Evolutionary conservation across 1,140 invertebrate genomes (phyloP).

Genomic region (Diorhabda carinulata): DNA sequence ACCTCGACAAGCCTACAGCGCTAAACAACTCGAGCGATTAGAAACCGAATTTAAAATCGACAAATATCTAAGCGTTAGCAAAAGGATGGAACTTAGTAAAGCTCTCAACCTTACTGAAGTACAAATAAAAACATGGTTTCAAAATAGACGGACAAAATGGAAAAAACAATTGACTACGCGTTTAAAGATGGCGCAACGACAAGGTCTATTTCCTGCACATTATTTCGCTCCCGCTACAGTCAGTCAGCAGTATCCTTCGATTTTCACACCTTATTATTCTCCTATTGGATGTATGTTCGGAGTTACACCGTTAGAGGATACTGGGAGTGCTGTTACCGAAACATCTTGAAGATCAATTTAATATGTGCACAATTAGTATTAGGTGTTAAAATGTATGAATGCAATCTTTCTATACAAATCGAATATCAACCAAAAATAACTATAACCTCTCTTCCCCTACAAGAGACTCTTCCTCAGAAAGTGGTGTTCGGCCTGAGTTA

Average conservation of each 20-base stretch:
- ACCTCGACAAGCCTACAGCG: constrained; percentile 91
- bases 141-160: constrained; percentile 93
- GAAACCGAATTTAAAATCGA: constrained; percentile 93
- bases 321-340: neutral
- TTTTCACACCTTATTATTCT: constrained; percentile 53
- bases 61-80: constrained; percentile 93
- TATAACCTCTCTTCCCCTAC: no score
- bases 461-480: no score
- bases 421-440: no score
- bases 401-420: no score
- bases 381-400: no score
- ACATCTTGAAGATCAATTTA: no score
- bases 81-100: constrained; percentile 89
- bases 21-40: constrained; percentile 83
- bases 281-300: constrained; percentile 55
- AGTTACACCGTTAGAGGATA: constrained; percentile 25
- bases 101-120: constrained; percentile 86
- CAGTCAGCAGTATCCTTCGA: constrained; percentile 58
- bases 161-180: constrained; percentile 90
- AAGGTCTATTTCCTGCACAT: constrained; percentile 68
- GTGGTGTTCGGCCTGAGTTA: no score
- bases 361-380: no score
- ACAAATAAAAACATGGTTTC: constrained; percentile 95
- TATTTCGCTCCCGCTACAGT: constrained; percentile 60
- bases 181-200: constrained; percentile 82